These are phyloP conservation scores for Halesus radiatus DNA, from an alignment of 1,140 invertebrate genomes.

Conservation along the genomic window DNA sequence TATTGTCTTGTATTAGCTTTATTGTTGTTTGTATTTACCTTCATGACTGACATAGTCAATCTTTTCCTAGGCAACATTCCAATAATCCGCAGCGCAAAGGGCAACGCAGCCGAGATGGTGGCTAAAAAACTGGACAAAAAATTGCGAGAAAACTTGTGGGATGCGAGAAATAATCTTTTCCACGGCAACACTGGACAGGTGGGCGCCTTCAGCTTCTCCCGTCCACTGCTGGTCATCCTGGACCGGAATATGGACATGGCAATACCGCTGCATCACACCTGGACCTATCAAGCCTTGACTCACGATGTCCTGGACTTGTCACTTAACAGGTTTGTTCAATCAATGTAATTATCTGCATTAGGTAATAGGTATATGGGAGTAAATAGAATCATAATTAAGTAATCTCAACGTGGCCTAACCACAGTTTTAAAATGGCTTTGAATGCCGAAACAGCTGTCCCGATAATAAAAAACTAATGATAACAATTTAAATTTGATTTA, in stretches of 20 bases:
- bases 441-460: no score
- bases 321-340: conserved; percentile 76
- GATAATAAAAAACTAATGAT: no score
- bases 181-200: conserved; percentile 84
- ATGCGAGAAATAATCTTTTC: conserved; percentile 97
- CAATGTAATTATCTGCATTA: no score
- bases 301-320: conserved; percentile 95
- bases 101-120: conserved; percentile 98
- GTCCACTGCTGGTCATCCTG: conserved; percentile 92
- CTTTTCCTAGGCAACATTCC: conserved; percentile 84
- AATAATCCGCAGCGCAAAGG: conserved; percentile 94
- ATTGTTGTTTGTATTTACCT: no score
- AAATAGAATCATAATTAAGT: no score
- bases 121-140: conserved; percentile 98
- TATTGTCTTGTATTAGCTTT: no score
- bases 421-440: no score
- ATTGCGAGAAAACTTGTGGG: conserved; percentile 95
- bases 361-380: no score
- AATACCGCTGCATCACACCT: conserved; percentile 98
- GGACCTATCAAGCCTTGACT: conserved; percentile 98
- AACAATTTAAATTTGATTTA: no score
- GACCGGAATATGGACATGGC: conserved; percentile 98
- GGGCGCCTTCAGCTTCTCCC: conserved; percentile 89
- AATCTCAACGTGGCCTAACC: no score
- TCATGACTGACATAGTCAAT: neutral